Evolutionary conservation across 2,797 vertebrate genomes (phyloP).

Genomic region (Pelodytes ibericus): DNA sequence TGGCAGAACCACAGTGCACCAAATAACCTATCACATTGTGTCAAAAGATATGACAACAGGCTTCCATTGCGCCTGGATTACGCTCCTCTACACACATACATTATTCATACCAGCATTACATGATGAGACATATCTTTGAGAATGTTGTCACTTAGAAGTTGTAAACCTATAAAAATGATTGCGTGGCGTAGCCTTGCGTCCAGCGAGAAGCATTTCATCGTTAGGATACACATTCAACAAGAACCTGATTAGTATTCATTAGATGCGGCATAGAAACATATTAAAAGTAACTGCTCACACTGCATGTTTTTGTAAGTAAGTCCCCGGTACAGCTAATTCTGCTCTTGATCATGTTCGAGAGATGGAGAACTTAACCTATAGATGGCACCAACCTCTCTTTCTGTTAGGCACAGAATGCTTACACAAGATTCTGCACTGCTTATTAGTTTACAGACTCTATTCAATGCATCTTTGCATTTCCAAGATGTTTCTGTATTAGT

Average conservation of each 20-base stretch:
- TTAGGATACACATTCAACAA: conserved; percentile 15
- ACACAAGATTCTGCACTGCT: not conserved
- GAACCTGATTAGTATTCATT: conserved; percentile 30
- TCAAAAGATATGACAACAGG: not conserved
- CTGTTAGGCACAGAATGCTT: not conserved
- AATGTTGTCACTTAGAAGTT: not conserved
- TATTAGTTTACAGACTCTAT: not conserved
- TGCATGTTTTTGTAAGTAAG: conserved; percentile 20
- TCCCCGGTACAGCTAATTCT: conserved; percentile 11
- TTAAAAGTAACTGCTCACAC: conserved; percentile 1
- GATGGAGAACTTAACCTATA: not conserved
- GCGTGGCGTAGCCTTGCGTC: not conserved
- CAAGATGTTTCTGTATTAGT: not conserved
- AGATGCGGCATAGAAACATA: conserved; percentile 7
- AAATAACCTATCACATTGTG: not conserved
- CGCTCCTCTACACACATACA: not conserved
- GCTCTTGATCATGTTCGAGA: conserved; percentile 12
- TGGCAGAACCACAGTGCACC: not conserved
- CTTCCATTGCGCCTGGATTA: not conserved
- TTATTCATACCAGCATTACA: conserved; percentile 1
- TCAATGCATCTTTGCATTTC: not conserved
- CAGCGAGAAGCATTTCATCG: not conserved
- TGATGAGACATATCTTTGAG: not conserved
- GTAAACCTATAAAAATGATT: not conserved
- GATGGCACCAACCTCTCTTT: not conserved